Percentiles rank a stretch among this genome's conserved stretches.
Conservation (phyloP, 1,140 invertebrate species). For the Habropoda laboriosa region DNA sequence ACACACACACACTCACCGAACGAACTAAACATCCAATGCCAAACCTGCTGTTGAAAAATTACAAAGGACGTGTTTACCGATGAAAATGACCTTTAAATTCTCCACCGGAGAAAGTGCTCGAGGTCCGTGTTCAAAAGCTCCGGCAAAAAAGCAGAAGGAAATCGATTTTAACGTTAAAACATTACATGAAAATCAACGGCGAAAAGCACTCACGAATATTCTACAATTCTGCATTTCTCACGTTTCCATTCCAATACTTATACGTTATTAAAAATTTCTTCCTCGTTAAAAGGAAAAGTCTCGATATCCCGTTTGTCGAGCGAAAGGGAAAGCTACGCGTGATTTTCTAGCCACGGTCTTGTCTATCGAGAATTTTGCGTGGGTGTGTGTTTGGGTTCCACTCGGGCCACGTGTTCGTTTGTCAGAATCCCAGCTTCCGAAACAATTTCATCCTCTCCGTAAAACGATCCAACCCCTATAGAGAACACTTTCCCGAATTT, state of each 20-base stretch:
- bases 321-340: slow-evolving; percentile 45
- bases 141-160: too few relatives aligned
- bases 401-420: slow-evolving; percentile 62
- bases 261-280: not conserved
- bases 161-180: not conserved
- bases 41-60: slow-evolving; percentile 1
- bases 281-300: not conserved
- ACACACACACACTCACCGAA: too few relatives aligned
- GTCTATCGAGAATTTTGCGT: slow-evolving; percentile 67
- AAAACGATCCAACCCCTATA: too few relatives aligned
- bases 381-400: slow-evolving; percentile 70
- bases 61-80: slow-evolving; percentile 22
- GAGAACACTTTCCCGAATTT: too few relatives aligned
- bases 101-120: not conserved
- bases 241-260: not conserved
- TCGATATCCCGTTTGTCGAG: slow-evolving; percentile 10
- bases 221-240: not conserved
- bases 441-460: not conserved
- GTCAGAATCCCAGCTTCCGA: not conserved
- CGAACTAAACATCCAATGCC: not conserved
- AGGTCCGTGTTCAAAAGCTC: not conserved
- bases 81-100: slow-evolving; percentile 39
- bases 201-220: not conserved
- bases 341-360: slow-evolving; percentile 61
- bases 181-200: not conserved